Conservation (phyloP, 2,113 vertebrate species). For the Phrynosoma blainvillii region DNA sequence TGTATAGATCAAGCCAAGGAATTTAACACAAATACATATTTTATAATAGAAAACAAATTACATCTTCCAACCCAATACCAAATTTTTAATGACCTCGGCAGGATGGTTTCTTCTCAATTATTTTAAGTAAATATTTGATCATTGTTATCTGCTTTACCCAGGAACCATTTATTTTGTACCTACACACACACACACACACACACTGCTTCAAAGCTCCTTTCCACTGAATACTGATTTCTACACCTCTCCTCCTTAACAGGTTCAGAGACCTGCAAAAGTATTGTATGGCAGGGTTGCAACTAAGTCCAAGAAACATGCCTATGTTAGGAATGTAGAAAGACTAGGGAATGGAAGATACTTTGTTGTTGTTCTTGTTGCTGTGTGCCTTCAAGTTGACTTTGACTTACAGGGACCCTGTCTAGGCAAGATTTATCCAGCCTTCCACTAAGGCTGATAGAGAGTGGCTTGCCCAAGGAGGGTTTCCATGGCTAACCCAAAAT, state of each 20-base stretch:
- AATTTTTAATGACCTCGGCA: slow-evolving; percentile 55
- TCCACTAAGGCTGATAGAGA: too few species aligned
- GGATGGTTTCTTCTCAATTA: slow-evolving; percentile 59
- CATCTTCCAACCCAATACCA: slow-evolving; percentile 51
- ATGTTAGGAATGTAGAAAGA: neutral
- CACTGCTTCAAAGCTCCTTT: neutral
- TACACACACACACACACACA: slow-evolving; percentile 7
- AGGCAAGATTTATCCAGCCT: too few species aligned
- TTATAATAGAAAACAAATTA: slow-evolving; percentile 55
- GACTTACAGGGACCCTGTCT: too few species aligned
- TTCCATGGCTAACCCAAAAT: too few species aligned
- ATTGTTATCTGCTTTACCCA: slow-evolving; percentile 58
- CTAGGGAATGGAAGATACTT: too few species aligned
- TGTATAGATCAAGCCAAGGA: slow-evolving; percentile 38
- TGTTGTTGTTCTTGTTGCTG: too few species aligned
- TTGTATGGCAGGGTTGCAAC: neutral
- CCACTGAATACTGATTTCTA: neutral
- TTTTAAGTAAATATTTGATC: slow-evolving; percentile 68
- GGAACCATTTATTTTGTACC: neutral
- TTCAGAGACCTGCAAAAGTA: slow-evolving; percentile 10
- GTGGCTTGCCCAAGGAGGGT: too few species aligned
- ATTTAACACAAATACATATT: slow-evolving; percentile 54
- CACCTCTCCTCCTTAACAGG: neutral
- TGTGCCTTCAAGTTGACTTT: too few species aligned
- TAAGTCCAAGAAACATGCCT: neutral